Conservation (phyloP, 2,888 invertebrate species). For the Diloba caeruleocephala region DNA sequence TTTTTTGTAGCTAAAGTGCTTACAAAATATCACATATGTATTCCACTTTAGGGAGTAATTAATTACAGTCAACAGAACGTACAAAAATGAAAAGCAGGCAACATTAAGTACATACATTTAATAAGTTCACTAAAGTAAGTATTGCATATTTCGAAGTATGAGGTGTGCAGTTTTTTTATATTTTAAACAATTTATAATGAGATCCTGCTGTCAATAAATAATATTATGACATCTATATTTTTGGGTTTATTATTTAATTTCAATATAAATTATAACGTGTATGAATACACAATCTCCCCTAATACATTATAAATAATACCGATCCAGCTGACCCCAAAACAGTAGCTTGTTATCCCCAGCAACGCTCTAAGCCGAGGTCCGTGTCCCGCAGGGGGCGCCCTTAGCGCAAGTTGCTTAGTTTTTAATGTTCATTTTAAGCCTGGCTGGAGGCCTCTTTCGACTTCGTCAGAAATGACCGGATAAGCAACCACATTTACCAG, state of each 20-base stretch:
- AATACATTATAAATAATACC: too few species aligned
- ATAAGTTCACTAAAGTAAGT: constrained; percentile 21
- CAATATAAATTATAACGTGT: constrained; percentile 19
- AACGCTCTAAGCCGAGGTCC: too few species aligned
- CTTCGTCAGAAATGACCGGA: too few species aligned
- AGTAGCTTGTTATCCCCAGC: too few species aligned
- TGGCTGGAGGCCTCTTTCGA: too few species aligned
- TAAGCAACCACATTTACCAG: too few species aligned
- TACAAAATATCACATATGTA: background rate
- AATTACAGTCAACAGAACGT: constrained; percentile 15
- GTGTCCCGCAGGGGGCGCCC: too few species aligned
- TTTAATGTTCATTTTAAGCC: too few species aligned
- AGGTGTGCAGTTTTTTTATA: constrained; percentile 11
- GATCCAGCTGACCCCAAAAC: too few species aligned
- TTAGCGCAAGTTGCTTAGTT: too few species aligned
- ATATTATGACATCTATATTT: too few species aligned
- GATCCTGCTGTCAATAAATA: constrained; percentile 3
- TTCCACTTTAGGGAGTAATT: constrained; percentile 2
- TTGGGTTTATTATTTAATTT: constrained; percentile 4
- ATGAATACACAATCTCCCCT: too few species aligned
- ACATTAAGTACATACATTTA: constrained; percentile 1
- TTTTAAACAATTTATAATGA: constrained; percentile 34
- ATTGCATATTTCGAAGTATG: constrained; percentile 10
- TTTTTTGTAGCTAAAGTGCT: background rate
- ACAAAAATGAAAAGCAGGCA: constrained; percentile 11